Evolutionary conservation across 2,113 vertebrate genomes (phyloP).

Genomic region (Oenanthe oenanthe): DNA sequence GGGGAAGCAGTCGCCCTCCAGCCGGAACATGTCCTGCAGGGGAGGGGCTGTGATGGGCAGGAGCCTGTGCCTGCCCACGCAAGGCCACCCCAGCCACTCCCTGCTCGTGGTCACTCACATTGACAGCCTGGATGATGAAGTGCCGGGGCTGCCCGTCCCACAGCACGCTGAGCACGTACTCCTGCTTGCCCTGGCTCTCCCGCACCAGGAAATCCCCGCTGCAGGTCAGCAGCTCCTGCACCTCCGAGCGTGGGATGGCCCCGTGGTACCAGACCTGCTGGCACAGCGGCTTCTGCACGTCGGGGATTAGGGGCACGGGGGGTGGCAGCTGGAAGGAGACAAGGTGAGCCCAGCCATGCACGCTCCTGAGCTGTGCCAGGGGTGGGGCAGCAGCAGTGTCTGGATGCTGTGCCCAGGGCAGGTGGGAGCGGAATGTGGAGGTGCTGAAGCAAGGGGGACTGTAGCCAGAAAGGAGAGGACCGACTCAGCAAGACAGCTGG

Average conservation of each 20-base stretch:
- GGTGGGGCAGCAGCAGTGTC: not conserved
- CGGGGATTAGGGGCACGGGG: constrained; percentile 68
- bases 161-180: constrained; percentile 90
- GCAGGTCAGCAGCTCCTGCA: constrained; percentile 83
- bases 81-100: not conserved
- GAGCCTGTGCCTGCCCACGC: rapidly evolving
- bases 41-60: not conserved
- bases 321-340: constrained; percentile 77
- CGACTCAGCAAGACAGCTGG: not conserved
- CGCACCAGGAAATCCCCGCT: constrained; percentile 92
- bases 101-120: constrained; percentile 75
- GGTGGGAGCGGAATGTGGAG: not conserved
- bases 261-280: constrained; percentile 97
- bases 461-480: not conserved
- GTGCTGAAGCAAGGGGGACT: not conserved
- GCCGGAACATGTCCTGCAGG: constrained; percentile 85
- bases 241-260: constrained; percentile 87
- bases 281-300: constrained; percentile 86
- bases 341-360: not conserved
- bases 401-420: not conserved
- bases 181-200: constrained; percentile 94
- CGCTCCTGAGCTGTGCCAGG: rapidly evolving
- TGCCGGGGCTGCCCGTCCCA: constrained; percentile 88
- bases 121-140: constrained; percentile 89
- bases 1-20: constrained; percentile 90